Base-by-base conservation (phyloP, 1,140 invertebrate genomes). In the Littorina saxatilis region DNA sequence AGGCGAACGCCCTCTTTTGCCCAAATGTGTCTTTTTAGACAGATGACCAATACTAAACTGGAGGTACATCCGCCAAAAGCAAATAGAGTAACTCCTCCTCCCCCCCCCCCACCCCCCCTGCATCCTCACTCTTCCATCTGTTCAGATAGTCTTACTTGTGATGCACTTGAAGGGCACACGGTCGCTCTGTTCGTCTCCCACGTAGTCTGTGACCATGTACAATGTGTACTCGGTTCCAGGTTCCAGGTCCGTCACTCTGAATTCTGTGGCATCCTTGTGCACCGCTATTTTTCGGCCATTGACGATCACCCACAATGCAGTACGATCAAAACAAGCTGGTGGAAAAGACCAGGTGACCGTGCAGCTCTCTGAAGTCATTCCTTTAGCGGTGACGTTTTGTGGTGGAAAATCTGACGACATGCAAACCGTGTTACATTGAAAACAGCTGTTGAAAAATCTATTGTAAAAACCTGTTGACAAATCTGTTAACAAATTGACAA, bases 271-370 rank as follows among this genome's bases (percentile, higher is more conserved):
- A 66, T 55, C 43, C 63, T n/a, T 35, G 68, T 80, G 78, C 17
- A 80, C 68, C 5, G 63, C 17, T 5, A 29, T 27, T 7, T 72
- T 70, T 17, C 13, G 20, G 66, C 20, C 66, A 29, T 68, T 76
- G 39, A 63, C 72, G 55, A 63, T 81, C 37, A 81, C 73, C 80
- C 80, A 81, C 39, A 81, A 15, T 9, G 13, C 80, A 39, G 27
- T 81, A 39, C 72, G 72, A 11, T 58, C 17, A 58, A 75, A 81
- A 58, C 80, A 81, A 32, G 72, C 43, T n/a, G 80, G 80, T 39
- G 80, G 37, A 29, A 20, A 66, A 43, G 20, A 27, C 80, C 80
- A 81, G 35, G 70, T 76, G 47, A 81, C 32, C 23, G 55, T 75
- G 11, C 61, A 55, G 15, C 52, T 66, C 37, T 63, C 35, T 7